phyloP scores from a whole-genome alignment of 2,888 invertebrate species.

The Oasisia sp. region DNA sequence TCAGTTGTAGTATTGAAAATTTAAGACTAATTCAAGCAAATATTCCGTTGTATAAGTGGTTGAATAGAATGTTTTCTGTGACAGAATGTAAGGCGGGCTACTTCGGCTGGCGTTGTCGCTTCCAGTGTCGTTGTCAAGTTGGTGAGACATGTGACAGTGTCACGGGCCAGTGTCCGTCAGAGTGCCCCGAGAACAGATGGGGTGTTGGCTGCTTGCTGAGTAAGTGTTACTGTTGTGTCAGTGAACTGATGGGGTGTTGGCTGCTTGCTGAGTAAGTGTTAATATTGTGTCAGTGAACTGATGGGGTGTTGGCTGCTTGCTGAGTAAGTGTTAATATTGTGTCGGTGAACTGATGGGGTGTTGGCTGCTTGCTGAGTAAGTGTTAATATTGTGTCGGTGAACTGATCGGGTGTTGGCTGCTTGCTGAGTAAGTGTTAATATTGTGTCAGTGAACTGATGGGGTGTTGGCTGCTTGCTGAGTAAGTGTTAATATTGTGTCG shows the following conservation, averaged over 20 bases:
- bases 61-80: background rate
- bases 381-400: background rate
- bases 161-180: conserved; percentile 38
- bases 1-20: background rate
- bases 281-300: background rate
- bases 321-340: conserved; percentile 33
- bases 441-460: conserved; percentile 31
- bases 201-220: conserved; percentile 42
- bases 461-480: conserved; percentile 42
- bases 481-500: conserved; percentile 25
- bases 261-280: conserved; percentile 41
- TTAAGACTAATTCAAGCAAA: background rate
- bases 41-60: background rate
- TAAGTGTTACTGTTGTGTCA: conserved; percentile 27
- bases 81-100: conserved; percentile 40
- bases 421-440: conserved; percentile 36
- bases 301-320: conserved; percentile 43
- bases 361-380: conserved; percentile 42
- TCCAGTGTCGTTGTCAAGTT: conserved; percentile 38
- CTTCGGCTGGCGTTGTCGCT: conserved; percentile 44
- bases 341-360: conserved; percentile 35
- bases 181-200: conserved; percentile 36
- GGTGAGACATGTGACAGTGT: conserved; percentile 34
- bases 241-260: conserved; percentile 40
- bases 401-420: conserved; percentile 41